Evolutionary conservation across 2,113 vertebrate genomes (phyloP).

Genomic region (Jaculus jaculus): DNA sequence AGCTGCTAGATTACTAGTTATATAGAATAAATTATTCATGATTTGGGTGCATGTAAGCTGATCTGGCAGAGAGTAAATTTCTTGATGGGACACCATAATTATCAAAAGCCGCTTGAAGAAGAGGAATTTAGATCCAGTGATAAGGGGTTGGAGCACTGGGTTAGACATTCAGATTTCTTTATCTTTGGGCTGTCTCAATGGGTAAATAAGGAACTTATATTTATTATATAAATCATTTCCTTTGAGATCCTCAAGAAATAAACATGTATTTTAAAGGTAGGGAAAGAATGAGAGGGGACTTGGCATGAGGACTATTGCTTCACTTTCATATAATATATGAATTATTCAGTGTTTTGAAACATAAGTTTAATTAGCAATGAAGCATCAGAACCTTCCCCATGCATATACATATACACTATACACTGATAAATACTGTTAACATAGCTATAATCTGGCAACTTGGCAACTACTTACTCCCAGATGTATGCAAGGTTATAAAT

Average conservation of each 20-base stretch:
- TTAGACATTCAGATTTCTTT: constrained; percentile 52
- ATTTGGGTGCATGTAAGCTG: neutral
- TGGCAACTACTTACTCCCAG: constrained; percentile 60
- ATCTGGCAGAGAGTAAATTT: constrained; percentile 40
- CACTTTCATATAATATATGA: constrained; percentile 52
- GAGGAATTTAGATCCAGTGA: neutral
- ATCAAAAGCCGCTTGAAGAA: constrained; percentile 26
- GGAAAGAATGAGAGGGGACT: neutral
- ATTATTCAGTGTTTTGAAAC: constrained; percentile 65
- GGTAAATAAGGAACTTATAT: constrained; percentile 15
- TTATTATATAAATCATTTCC: constrained; percentile 53
- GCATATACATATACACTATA: neutral
- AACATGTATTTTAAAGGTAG: constrained; percentile 23
- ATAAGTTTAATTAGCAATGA: constrained; percentile 76
- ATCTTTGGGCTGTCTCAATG: neutral
- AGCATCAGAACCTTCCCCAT: constrained; percentile 23
- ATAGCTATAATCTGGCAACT: constrained; percentile 56
- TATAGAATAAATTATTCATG: constrained; percentile 42
- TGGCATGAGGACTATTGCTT: constrained; percentile 41
- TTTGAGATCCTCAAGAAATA: constrained; percentile 35
- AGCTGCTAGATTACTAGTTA: constrained; percentile 25
- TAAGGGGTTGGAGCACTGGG: neutral
- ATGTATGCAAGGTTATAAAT: constrained; percentile 73
- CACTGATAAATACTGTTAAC: constrained; percentile 33
- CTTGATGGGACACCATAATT: neutral